These are phyloP conservation scores for Panurus biarmicus DNA, from an alignment of 2,113 vertebrate genomes.

Conservation along the genomic window DNA sequence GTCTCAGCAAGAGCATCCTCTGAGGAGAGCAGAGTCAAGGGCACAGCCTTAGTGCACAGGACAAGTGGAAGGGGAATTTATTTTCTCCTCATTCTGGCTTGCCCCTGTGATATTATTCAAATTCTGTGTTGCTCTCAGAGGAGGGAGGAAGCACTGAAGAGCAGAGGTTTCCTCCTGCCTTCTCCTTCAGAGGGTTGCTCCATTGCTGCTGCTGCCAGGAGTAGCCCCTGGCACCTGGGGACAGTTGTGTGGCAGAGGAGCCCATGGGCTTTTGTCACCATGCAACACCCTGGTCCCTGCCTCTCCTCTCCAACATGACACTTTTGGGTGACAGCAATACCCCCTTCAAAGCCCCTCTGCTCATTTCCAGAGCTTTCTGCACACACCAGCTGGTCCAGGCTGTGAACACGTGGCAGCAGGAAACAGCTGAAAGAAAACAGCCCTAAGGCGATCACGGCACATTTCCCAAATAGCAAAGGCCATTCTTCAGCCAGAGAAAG, in stretches of 20 bases:
- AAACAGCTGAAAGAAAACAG: constrained; percentile 2
- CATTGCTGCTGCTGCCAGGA: neutral
- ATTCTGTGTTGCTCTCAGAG: neutral
- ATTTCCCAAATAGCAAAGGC: neutral
- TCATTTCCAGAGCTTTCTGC: neutral
- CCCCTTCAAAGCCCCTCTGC: neutral
- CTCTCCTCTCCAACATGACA: neutral
- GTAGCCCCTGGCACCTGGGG: neutral
- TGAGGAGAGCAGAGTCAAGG: neutral
- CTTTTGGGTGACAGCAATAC: neutral
- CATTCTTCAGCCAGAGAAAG: neutral
- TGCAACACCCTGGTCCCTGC: neutral
- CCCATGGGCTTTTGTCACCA: neutral
- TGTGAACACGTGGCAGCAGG: neutral
- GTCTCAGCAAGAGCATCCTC: neutral
- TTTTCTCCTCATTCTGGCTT: neutral
- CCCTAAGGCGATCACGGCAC: neutral
- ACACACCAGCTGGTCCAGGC: neutral
- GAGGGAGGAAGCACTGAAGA: neutral
- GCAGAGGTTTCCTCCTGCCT: neutral
- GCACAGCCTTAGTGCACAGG: neutral
- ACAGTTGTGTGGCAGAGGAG: neutral
- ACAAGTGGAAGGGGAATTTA: neutral
- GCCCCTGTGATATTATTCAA: neutral
- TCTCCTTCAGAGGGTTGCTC: neutral